A percentile compares a stretch with the other conserved stretches of the same genome.
Conservation (phyloP, 1,140 invertebrate species). For the Brachionus sp. region DNA sequence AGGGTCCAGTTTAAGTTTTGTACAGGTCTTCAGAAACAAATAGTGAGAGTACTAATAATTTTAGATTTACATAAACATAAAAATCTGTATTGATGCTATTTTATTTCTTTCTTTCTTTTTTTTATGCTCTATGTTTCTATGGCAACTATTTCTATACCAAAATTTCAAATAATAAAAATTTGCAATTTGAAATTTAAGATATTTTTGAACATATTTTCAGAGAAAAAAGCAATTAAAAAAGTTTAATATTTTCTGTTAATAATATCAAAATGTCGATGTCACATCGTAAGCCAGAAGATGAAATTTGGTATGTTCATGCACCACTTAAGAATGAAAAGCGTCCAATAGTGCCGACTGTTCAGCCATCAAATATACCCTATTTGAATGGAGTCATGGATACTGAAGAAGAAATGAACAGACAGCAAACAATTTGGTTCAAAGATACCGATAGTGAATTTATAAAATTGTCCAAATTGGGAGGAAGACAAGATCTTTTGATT, state of each 20-base stretch:
- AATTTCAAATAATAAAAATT: conserved; percentile 4
- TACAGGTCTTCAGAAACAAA: not conserved
- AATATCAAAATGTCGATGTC: conserved; percentile 3
- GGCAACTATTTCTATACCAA: conserved; percentile 37
- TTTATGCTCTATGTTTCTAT: not conserved
- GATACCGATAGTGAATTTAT: not conserved
- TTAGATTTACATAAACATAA: conserved; percentile 36
- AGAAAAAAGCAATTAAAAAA: not conserved
- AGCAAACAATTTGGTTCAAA: not conserved
- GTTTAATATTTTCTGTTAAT: not conserved
- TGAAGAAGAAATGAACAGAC: not conserved
- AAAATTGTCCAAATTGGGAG: conserved; percentile 19
- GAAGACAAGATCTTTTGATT: conserved; percentile 15
- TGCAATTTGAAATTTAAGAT: conserved; percentile 8
- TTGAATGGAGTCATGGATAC: conserved; percentile 44
- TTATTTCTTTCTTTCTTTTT: conserved; percentile 5
- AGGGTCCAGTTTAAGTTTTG: not conserved
- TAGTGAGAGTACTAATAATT: conserved; percentile 4
- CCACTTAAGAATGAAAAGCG: conserved; percentile 36
- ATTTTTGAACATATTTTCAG: not conserved
- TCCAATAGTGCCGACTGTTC: not conserved
- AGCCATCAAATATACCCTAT: conserved; percentile 45
- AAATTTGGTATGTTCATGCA: conserved; percentile 44
- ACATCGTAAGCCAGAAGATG: conserved; percentile 40
- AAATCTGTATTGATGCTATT: conserved; percentile 15